Evolutionary conservation across 2,888 invertebrate genomes (phyloP), one percentile per base, ranked within the genome.

Genomic region (Cephus nigrinus): DNA sequence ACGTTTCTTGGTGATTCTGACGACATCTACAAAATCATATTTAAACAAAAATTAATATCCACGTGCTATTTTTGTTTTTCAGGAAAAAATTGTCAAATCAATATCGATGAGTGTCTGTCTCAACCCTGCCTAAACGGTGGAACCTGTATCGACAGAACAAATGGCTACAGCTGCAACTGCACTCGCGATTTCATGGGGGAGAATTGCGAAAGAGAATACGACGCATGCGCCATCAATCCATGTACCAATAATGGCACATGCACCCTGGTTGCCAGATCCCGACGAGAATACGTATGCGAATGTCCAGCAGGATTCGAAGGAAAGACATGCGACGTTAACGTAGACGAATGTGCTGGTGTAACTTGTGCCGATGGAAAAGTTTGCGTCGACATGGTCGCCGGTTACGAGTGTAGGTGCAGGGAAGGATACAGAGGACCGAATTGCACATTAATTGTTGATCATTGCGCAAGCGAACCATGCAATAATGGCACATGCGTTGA

Each of bases 401-500:
- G 91, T 5, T 95, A 94, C 86, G 94, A 94, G 81, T 95, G 95
- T 84, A 91, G 92, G 69, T 95, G 95, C 86, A 93, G 93, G 11
- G 92, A 92, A 12, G 95, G 95, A 15, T 94, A 92, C 84, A 91
- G 92, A 30, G 95, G 94, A n/a, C 93, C 93, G 1, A 93, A 94
- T 87, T 95, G 95, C 85, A 92, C 92, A 4, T 86, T 92, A 3
- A 92, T 93, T 82, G 89, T 93, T 72, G 93, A 94, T 87, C 94
- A 94, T 78, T 96, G 96, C 90, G 92, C 93, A 23, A 91, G 93
- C 74, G 92, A 93, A 83, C 95, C 95, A 36, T 98, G 97, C 93
- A 93, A 94, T 91, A 96, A 96, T 92, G 96, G 95, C 85, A 95
- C 94, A 77, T 97, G 97, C 91, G 92, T 93, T 81, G 94, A 95